phyloP scores from a whole-genome alignment of 2,888 invertebrate species.

The Dasypogon diadema region DNA sequence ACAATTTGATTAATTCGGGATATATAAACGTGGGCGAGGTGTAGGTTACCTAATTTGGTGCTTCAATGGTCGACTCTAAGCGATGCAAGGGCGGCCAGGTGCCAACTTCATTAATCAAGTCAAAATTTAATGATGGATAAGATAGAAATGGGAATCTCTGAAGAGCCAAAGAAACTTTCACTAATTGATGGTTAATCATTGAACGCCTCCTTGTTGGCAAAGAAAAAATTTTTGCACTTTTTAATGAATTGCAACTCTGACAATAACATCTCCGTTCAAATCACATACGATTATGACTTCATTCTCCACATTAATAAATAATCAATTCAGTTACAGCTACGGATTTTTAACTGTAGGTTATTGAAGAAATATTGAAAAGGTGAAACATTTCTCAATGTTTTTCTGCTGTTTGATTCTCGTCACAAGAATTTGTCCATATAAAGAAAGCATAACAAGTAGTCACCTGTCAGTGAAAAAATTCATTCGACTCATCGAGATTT shows the following conservation, averaged over 20 bases:
- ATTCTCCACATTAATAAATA: background rate
- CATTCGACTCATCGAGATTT: background rate
- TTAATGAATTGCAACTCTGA: too few relatives aligned
- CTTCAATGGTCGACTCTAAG: conserved; percentile 27
- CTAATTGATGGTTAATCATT: conserved; percentile 21
- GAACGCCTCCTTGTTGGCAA: background rate
- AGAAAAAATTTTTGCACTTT: too few relatives aligned
- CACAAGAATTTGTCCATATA: conserved; percentile 46
- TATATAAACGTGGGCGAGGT: conserved; percentile 5
- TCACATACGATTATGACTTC: background rate
- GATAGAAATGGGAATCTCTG: conserved; percentile 4
- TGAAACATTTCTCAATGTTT: background rate
- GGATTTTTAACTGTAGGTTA: background rate
- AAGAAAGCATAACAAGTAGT: conserved; percentile 25
- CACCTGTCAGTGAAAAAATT: conserved; percentile 16
- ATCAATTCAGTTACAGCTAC: background rate
- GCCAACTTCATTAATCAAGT: conserved; percentile 25
- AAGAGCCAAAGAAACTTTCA: conserved; percentile 6
- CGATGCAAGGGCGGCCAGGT: conserved; percentile 16
- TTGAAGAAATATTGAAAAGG: background rate
- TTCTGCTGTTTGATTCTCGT: conserved; percentile 31
- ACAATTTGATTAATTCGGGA: background rate
- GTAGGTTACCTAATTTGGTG: conserved; percentile 26
- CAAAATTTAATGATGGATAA: conserved; percentile 10
- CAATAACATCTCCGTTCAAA: too few relatives aligned